A percentile compares a stretch with the other conserved stretches of the same genome.
phyloP scores from a whole-genome alignment of 2,113 vertebrate species.

The Recurvirostra avosetta region DNA sequence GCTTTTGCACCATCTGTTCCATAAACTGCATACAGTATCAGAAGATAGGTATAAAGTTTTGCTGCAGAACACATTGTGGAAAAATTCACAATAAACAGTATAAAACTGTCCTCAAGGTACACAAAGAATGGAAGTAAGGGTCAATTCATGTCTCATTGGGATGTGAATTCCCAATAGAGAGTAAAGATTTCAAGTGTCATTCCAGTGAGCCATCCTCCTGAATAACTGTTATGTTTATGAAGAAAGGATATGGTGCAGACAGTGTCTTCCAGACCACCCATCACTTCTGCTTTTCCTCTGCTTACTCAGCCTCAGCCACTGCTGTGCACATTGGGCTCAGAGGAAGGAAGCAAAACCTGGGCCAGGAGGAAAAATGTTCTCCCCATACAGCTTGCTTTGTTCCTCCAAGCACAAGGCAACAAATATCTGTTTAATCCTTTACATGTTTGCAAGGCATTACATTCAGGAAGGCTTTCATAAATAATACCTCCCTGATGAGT shows the following conservation, averaged over 20 bases:
- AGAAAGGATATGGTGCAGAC: not conserved
- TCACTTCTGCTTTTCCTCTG: not conserved
- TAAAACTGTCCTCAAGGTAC: not conserved
- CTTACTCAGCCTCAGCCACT: not conserved
- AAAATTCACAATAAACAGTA: not conserved
- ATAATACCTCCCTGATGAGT: not conserved
- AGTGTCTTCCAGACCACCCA: not conserved
- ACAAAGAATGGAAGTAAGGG: not conserved
- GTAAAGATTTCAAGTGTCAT: not conserved
- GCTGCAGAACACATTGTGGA: not conserved
- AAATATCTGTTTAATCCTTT: not conserved
- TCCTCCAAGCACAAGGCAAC: not conserved
- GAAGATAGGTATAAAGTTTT: not conserved
- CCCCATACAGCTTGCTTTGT: not conserved
- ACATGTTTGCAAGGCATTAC: not conserved
- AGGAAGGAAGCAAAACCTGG: not conserved
- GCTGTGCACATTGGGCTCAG: not conserved
- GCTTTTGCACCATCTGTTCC: not conserved
- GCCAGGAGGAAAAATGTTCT: not conserved
- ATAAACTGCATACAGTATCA: not conserved
- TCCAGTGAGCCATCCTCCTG: not conserved
- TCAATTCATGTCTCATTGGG: not conserved
- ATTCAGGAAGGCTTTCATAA: slow-evolving; percentile 24
- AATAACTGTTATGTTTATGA: not conserved
- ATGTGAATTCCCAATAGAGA: not conserved